Evolutionary conservation across 2,113 vertebrate genomes (phyloP).

Genomic region (Scalopus aquaticus): DNA sequence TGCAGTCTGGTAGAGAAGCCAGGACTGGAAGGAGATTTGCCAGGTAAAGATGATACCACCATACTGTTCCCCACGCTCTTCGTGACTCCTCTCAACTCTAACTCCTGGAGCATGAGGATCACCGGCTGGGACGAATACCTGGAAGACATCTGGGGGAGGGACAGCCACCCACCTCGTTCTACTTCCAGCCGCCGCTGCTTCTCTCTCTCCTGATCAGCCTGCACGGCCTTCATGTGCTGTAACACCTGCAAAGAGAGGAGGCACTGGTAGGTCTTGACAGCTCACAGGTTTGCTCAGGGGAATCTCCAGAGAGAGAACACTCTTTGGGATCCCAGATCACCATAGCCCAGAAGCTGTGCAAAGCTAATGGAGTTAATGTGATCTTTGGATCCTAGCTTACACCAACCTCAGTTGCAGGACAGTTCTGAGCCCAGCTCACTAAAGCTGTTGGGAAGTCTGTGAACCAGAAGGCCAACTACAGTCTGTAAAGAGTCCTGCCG

Average conservation of each 20-base stretch:
- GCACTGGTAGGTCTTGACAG: not conserved
- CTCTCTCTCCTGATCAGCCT: constrained; percentile 92
- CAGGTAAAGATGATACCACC: not conserved
- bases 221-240: constrained; percentile 92
- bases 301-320: not conserved
- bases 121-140: not conserved
- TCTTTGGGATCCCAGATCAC: not conserved
- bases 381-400: not conserved
- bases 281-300: not conserved
- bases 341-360: not conserved
- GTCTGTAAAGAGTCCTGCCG: not conserved
- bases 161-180: constrained; percentile 86
- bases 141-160: not conserved
- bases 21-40: not conserved
- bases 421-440: not conserved
- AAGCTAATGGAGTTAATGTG: not conserved
- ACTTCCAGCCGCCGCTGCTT: constrained; percentile 91
- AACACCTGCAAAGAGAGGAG: constrained; percentile 88
- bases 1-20: not conserved
- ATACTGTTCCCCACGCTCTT: not conserved
- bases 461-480: not conserved
- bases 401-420: not conserved
- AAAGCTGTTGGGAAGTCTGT: not conserved
- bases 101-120: not conserved
- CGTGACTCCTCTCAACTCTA: not conserved